Percentiles rank a stretch among this genome's conserved stretches.
phyloP scores from a whole-genome alignment of 2,113 vertebrate species.

The Lepidothrix coronata region DNA sequence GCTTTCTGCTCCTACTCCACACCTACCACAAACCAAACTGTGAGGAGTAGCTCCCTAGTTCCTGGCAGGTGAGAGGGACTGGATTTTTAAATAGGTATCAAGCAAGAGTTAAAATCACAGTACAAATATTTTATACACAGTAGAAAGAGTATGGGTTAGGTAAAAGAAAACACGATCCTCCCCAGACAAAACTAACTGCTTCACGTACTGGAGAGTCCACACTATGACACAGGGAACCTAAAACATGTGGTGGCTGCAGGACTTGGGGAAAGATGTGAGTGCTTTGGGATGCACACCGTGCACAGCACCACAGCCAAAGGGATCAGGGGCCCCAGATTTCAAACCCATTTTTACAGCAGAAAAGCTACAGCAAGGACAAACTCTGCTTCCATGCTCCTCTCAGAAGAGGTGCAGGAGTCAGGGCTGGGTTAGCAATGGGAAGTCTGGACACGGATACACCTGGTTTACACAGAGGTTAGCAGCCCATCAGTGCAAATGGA shows the following conservation, averaged over 20 bases:
- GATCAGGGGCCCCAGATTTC: neutral
- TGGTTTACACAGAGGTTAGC: neutral
- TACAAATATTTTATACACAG: fast-evolving
- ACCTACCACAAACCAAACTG: no score
- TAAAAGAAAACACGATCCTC: neutral
- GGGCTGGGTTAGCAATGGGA: neutral
- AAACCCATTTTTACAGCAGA: neutral
- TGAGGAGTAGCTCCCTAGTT: fast-evolving
- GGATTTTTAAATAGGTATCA: neutral
- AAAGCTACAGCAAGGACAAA: neutral
- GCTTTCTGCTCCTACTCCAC: neutral
- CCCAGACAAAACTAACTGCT: neutral
- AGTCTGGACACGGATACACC: neutral
- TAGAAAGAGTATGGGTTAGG: neutral
- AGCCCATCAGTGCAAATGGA: fast-evolving
- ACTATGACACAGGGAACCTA: neutral
- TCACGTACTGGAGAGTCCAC: neutral
- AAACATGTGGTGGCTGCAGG: neutral
- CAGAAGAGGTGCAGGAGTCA: neutral
- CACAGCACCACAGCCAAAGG: neutral
- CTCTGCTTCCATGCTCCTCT: neutral
- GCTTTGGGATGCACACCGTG: neutral
- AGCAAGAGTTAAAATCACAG: fast-evolving
- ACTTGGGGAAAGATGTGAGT: fast-evolving
- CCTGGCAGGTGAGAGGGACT: neutral